phyloP scores from a whole-genome alignment of 2,888 invertebrate genomes.

The Subacronicta megacephala region DNA sequence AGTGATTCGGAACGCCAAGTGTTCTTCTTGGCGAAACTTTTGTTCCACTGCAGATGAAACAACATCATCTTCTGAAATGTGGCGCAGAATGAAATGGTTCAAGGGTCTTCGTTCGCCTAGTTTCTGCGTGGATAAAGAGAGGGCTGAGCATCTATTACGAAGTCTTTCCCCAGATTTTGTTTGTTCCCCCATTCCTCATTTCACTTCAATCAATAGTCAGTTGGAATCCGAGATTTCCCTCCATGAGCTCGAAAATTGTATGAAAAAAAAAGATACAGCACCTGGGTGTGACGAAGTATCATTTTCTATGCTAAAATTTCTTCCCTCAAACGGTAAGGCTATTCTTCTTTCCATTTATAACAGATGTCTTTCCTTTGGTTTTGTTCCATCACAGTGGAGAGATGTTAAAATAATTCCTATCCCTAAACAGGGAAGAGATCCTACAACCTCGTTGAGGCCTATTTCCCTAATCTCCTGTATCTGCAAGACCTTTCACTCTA shows the following conservation, averaged over 20 bases:
- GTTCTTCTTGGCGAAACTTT: background rate
- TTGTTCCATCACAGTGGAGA: constrained; percentile 8
- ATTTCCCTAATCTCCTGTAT: constrained; percentile 14
- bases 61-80: background rate
- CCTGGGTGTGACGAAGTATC: background rate
- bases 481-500: constrained; percentile 14
- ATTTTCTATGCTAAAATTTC: background rate
- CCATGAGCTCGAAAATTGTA: constrained; percentile 1
- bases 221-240: background rate
- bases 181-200: constrained; percentile 1
- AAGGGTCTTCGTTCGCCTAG: background rate
- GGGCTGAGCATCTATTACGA: background rate
- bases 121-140: background rate
- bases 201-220: background rate
- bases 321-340: background rate
- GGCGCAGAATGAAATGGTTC: constrained; percentile 8
- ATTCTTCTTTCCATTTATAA: background rate
- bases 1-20: constrained; percentile 1
- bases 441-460: constrained; percentile 4
- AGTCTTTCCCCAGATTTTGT: background rate
- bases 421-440: background rate
- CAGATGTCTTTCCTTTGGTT: constrained; percentile 3
- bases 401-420: constrained; percentile 10
- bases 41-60: constrained; percentile 4
- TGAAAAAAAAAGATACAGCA: constrained; percentile 1